Evolutionary conservation across 2,888 invertebrate genomes (phyloP).

Genomic region (Drosophila conformis): DNA sequence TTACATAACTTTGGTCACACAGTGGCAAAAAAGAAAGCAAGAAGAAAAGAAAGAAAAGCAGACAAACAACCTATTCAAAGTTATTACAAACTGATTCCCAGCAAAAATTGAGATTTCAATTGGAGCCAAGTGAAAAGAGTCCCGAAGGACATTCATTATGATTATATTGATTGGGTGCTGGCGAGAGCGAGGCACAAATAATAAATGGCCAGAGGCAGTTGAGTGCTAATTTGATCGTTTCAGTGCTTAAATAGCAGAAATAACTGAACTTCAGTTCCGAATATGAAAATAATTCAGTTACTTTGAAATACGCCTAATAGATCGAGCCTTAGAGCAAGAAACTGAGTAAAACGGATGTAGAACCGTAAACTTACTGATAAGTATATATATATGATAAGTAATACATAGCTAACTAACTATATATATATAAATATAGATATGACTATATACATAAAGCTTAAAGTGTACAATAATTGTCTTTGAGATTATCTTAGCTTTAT

Average conservation of each 20-base stretch:
- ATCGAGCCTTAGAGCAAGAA: not conserved
- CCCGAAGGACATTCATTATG: conserved; percentile 36
- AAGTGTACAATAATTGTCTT: no score
- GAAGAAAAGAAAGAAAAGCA: conserved; percentile 18
- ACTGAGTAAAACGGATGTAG: not conserved
- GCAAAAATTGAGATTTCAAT: conserved; percentile 35
- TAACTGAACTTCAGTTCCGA: not conserved
- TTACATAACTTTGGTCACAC: conserved; percentile 46
- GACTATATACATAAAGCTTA: no score
- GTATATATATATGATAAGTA: no score
- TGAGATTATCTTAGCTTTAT: no score
- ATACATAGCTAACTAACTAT: no score
- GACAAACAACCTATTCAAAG: conserved; percentile 22
- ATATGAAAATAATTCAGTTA: not conserved
- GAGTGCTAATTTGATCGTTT: not conserved
- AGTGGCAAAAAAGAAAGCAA: conserved; percentile 27
- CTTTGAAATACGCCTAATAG: not conserved
- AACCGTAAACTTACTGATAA: no score
- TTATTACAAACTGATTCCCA: conserved; percentile 41
- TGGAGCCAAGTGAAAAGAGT: conserved; percentile 31
- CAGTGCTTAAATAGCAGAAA: not conserved
- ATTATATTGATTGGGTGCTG: conserved; percentile 15
- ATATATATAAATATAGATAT: not conserved
- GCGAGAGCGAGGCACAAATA: not conserved
- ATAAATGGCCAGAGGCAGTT: not conserved